Percentiles rank a stretch among this genome's conserved stretches.
Evolutionary conservation across 2,797 vertebrate genomes (phyloP).

Genomic region (Falco cherrug): DNA sequence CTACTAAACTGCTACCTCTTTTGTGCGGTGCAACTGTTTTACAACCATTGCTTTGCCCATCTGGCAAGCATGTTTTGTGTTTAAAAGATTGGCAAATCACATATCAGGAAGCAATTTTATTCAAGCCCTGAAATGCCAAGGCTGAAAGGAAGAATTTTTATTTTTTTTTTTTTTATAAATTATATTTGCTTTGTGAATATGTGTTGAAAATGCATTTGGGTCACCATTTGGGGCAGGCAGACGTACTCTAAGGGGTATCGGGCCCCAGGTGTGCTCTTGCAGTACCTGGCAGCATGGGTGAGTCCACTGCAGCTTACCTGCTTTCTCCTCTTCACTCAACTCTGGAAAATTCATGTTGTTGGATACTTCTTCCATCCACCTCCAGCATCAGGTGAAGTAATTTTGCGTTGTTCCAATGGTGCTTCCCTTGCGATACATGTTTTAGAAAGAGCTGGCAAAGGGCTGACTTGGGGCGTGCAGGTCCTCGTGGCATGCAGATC

Average conservation of each 20-base stretch:
- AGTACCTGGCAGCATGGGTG: neutral
- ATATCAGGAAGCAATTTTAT: neutral
- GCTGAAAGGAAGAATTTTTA: neutral
- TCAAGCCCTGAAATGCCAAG: neutral
- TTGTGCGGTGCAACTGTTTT: accelerated
- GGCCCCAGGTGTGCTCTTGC: neutral
- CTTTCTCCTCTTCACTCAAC: neutral
- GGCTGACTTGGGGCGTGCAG: accelerated
- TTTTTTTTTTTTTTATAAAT: neutral
- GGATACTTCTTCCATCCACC: neutral
- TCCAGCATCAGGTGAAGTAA: neutral
- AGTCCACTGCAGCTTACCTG: neutral
- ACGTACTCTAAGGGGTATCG: neutral
- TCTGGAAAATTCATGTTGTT: neutral
- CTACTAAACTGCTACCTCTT: neutral
- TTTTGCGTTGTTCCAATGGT: neutral
- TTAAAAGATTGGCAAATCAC: conserved; percentile 1
- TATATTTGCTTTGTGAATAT: neutral
- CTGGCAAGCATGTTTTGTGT: neutral
- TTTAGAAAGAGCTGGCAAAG: neutral
- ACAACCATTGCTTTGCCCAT: neutral
- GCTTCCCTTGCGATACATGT: neutral
- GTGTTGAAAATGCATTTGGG: neutral
- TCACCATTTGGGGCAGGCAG: neutral
- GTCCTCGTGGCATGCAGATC: neutral